Evolutionary conservation across 1,140 invertebrate genomes (phyloP), one percentile per base, ranked within the genome.

Genomic region (Coenobita brevimanus): DNA sequence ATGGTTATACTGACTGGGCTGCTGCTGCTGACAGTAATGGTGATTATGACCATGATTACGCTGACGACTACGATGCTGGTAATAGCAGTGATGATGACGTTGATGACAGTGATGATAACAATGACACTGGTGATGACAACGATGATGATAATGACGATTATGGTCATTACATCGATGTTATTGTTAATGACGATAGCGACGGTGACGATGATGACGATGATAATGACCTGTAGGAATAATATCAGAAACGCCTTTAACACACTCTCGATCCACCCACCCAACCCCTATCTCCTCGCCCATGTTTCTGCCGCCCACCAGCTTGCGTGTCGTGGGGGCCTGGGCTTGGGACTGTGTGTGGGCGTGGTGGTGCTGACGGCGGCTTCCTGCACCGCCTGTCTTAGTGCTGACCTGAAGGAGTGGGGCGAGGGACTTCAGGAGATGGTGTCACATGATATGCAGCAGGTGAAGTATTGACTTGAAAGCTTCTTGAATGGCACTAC

Each of bases 391-490:
- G 73, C 88, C 43, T 41, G 82, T 60, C 41, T 83, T 17, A 67
- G 41, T 10, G 88, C 88, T 6, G 81, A 89, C 62, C 54, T 46
- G n/a, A n/a, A 64, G 0, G 54, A 83, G 73, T 89, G 88, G 88
- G 78, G 62, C 21, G 30, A 43, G 3, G 57, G 54, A 0, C 36
- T 60, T 1, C 80, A 41, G 8, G 88, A 73, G 3, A 79, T 89
- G 15, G 57, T 89, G 41, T 62, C 60, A 8, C 17, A 50, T 21
- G 88, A 81, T 0, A 38, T 89, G 10, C 88, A 89, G n/a, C 80
- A 81, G 81, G 88, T 89, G 69, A 89, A 43, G 24, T 50, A 50
- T n/a, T n/a, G n/a, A n/a, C n/a, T n/a, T n/a, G n/a, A n/a, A n/a
- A n/a, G n/a, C n/a, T n/a, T n/a, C n/a, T n/a, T n/a, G n/a, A n/a